Evolutionary conservation across 2,888 invertebrate genomes (phyloP).

Genomic region (Agonopterix arenella): DNA sequence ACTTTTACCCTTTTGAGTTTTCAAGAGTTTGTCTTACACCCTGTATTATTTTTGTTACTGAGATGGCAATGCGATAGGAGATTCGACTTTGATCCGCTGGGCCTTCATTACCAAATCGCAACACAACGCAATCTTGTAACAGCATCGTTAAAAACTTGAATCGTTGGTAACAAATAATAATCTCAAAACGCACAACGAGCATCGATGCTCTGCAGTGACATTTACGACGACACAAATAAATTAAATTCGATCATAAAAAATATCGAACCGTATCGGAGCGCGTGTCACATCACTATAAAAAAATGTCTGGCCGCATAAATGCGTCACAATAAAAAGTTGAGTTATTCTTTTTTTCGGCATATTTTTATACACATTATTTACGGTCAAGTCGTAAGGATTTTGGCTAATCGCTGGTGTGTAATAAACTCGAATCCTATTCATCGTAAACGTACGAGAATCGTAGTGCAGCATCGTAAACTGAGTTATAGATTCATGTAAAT

Average conservation of each 20-base stretch:
- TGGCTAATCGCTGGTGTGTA: conserved; percentile 53
- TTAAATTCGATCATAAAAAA: conserved; percentile 64
- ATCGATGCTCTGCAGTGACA: conserved; percentile 48
- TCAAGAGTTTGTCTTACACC: too few relatives aligned
- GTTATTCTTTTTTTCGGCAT: conserved; percentile 42
- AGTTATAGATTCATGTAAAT: conserved; percentile 44
- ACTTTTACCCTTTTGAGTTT: too few relatives aligned
- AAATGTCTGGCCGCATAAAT: conserved; percentile 45
- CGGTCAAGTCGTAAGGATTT: conserved; percentile 52
- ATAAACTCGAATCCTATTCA: conserved; percentile 38
- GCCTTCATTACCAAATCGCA: conserved; percentile 2
- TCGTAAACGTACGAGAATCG: conserved; percentile 31
- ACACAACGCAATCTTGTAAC: conserved; percentile 46
- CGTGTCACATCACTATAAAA: conserved; percentile 63
- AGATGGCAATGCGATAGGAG: not conserved
- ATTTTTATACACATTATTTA: conserved; percentile 54
- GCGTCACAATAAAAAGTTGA: conserved; percentile 54
- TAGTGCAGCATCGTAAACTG: conserved; percentile 35
- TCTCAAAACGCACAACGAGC: conserved; percentile 40
- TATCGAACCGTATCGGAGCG: conserved; percentile 54
- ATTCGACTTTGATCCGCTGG: not conserved
- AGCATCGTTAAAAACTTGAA: conserved; percentile 52
- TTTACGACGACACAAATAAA: conserved; percentile 70
- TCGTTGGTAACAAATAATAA: conserved; percentile 58
- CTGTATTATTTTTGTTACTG: not conserved